Base-by-base conservation (phyloP, 2,113 vertebrate species). In the Semicossyphus pulcher region DNA sequence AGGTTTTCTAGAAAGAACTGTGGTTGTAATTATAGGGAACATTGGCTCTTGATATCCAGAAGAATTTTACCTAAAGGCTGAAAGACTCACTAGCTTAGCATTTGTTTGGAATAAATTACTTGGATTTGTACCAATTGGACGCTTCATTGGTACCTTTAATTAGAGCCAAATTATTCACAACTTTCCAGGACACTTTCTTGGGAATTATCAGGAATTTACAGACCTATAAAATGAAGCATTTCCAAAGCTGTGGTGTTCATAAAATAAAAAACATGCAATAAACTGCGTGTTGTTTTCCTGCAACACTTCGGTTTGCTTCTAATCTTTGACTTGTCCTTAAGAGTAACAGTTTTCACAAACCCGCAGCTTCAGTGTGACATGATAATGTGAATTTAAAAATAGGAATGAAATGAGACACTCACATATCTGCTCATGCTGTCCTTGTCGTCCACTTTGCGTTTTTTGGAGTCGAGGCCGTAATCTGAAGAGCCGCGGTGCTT, bases 361-460 rank as follows among this genome's bases (percentile, higher is more conserved):
- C 11, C 4, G 12, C 10, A 37, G 36, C 36, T 37, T 1, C 4
- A 37, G 36, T 15, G 3, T 10, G 12, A 14, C 11, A 37, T 37
- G 36, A 11, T 3, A 14, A 14, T 37, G 12, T 37, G 36, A 37
- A 37, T 4, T 16, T 16, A 41, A 41, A 7, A 26, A 25, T 16
- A 12, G 6, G 11, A 26, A 6, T 14, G 18, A 52, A 28, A 23
- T 23, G 34, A 52, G 26, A 26, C 25, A 84, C 97, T 81, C 90
- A 99, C 97, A 51, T 98, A 99, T 96, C 96, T 92, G 91, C 96
- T 95, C 95, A 98, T 91, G 86, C 92, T 96, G 91, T 98, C 97
- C 85, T 99, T 98, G 90, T 98, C 97, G 49, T 99, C 97, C 0
- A 96, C 96, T 86, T 98, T 97, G 85, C 97, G 87, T 81, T 99